Conservation (phyloP, 2,888 invertebrate genomes). For the Troides aeacus region DNA sequence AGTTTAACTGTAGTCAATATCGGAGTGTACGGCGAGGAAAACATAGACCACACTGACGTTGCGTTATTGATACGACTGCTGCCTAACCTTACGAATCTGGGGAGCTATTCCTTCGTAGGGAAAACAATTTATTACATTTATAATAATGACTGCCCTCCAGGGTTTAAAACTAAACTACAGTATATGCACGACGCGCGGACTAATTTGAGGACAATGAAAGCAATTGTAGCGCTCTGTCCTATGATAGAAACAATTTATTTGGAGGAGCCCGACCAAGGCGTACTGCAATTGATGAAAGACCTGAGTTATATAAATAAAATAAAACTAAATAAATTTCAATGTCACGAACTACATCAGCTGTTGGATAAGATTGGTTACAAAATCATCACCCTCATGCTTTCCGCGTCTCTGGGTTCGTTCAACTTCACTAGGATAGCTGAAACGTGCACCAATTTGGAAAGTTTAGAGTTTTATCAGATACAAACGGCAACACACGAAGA, state of each 20-base stretch:
- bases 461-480: slow-evolving; percentile 84
- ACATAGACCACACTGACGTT: slow-evolving; percentile 83
- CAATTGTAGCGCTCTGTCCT: slow-evolving; percentile 82
- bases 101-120: slow-evolving; percentile 85
- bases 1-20: slow-evolving; percentile 82
- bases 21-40: slow-evolving; percentile 85
- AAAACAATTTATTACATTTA: slow-evolving; percentile 79
- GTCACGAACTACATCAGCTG: slow-evolving; percentile 80
- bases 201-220: slow-evolving; percentile 78
- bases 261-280: slow-evolving; percentile 81
- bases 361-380: slow-evolving; percentile 78
- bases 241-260: slow-evolving; percentile 82
- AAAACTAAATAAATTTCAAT: slow-evolving; percentile 82
- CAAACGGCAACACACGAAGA: slow-evolving; percentile 80
- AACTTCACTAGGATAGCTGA: slow-evolving; percentile 81
- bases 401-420: slow-evolving; percentile 78
- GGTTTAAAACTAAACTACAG: slow-evolving; percentile 82
- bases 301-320: slow-evolving; percentile 75
- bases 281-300: slow-evolving; percentile 72
- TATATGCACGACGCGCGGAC: slow-evolving; percentile 85
- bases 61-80: slow-evolving; percentile 82
- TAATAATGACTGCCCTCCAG: slow-evolving; percentile 73
- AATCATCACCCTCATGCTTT: slow-evolving; percentile 79
- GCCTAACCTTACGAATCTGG: slow-evolving; percentile 82
- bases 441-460: slow-evolving; percentile 80